Evolutionary conservation across 2,888 invertebrate genomes (phyloP).

Genomic region (Galerucella pusilla): DNA sequence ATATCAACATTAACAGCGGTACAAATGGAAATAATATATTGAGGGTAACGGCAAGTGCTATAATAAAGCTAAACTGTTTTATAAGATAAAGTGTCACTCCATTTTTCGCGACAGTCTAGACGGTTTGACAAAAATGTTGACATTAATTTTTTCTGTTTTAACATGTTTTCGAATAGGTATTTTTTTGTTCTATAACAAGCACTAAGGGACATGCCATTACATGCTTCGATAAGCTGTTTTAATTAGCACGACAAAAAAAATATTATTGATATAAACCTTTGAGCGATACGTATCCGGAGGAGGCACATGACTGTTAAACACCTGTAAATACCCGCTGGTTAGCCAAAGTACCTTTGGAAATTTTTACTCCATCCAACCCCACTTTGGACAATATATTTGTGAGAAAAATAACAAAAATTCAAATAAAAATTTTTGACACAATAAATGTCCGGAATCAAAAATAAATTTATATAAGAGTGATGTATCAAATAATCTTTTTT

Average conservation of each 20-base stretch:
- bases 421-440: too few species aligned
- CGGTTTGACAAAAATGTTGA: background rate
- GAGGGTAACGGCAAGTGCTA: too few species aligned
- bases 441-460: too few species aligned
- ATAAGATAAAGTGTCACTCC: too few species aligned
- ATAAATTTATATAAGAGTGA: too few species aligned
- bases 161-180: background rate
- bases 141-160: background rate
- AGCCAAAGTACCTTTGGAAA: constrained; percentile 47
- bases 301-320: constrained; percentile 95
- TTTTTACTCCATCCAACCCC: constrained; percentile 31
- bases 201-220: constrained; percentile 52
- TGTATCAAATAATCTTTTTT: too few species aligned
- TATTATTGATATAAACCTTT: constrained; percentile 79
- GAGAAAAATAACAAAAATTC: too few species aligned
- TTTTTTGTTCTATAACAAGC: constrained; percentile 44
- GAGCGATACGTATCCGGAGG: constrained; percentile 92
- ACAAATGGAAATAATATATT: too few species aligned
- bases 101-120: too few species aligned
- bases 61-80: too few species aligned
- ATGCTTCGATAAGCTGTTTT: constrained; percentile 57
- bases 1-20: too few species aligned
- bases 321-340: constrained; percentile 75
- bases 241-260: constrained; percentile 58
- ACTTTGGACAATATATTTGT: background rate